Conservation (phyloP, 2,113 vertebrate genomes). For the Pollimyrus isidori region DNA sequence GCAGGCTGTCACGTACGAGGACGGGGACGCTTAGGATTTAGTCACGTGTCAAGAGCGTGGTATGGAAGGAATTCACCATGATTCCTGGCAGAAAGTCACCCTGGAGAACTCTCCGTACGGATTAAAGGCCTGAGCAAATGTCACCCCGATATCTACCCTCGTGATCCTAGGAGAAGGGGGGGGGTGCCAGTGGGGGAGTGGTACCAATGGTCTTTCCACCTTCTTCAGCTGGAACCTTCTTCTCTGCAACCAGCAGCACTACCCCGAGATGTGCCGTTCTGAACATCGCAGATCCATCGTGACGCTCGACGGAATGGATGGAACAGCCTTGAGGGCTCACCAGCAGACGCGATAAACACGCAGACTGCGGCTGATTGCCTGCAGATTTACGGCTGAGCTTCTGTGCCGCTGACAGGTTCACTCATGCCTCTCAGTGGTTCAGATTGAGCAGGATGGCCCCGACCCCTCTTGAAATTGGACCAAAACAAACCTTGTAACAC, state of each 20-base stretch:
- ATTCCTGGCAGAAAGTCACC: neutral
- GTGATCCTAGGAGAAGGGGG: neutral
- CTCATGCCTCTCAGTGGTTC: constrained; percentile 23
- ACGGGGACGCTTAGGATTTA: neutral
- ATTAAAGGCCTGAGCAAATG: neutral
- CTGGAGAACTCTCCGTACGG: neutral
- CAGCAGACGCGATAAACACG: constrained; percentile 42
- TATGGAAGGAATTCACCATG: neutral
- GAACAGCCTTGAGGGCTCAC: constrained; percentile 43
- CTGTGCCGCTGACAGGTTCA: constrained; percentile 24
- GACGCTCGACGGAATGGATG: constrained; percentile 38
- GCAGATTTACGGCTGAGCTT: constrained; percentile 35
- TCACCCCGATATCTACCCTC: neutral
- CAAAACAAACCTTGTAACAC: constrained; percentile 38
- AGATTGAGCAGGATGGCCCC: constrained; percentile 29
- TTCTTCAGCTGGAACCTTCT: neutral
- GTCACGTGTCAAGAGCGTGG: neutral
- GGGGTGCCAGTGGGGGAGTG: neutral
- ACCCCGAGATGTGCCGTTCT: neutral
- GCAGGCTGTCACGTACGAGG: neutral
- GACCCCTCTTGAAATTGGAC: constrained; percentile 24
- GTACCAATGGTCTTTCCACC: neutral
- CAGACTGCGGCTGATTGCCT: constrained; percentile 43
- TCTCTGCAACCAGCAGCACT: neutral
- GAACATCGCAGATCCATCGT: constrained; percentile 20